Conservation (phyloP, 2,797 vertebrate species). For the Squalus acanthias region DNA sequence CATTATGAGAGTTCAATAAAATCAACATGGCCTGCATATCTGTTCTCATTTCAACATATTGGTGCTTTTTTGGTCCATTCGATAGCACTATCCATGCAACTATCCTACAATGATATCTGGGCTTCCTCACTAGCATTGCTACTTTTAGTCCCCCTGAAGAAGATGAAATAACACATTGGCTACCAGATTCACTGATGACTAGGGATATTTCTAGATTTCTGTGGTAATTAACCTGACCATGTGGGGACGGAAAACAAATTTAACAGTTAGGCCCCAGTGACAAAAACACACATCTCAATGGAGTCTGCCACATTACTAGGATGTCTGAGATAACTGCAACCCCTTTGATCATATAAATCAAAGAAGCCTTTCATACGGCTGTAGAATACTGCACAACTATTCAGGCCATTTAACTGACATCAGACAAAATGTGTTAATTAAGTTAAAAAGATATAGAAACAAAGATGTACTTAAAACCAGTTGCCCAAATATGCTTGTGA, state of each 20-base stretch:
- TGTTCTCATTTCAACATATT: not conserved
- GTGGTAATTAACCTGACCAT: not conserved
- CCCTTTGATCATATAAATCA: not conserved
- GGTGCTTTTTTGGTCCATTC: not conserved
- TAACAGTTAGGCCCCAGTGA: not conserved
- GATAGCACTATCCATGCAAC: not conserved
- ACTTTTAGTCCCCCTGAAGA: not conserved
- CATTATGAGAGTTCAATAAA: not conserved
- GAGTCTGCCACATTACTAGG: not conserved
- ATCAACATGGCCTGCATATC: not conserved
- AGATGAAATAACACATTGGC: not conserved
- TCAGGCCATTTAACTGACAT: not conserved
- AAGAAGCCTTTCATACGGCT: constrained; percentile 12
- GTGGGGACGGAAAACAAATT: not conserved
- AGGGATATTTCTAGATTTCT: not conserved
- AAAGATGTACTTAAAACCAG: constrained; percentile 15
- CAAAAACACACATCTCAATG: not conserved
- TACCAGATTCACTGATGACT: not conserved
- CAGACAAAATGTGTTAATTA: not conserved
- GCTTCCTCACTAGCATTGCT: not conserved
- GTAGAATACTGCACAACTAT: constrained; percentile 12
- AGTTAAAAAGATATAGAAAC: not conserved
- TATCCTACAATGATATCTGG: no score
- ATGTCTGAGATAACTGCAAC: not conserved
- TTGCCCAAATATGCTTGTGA: constrained; percentile 19